A percentile compares a stretch with the other conserved stretches of the same genome.
phyloP scores from a whole-genome alignment of 37 sponge, comb jelly and placozoan species.

The Cliona cf. orientalis region DNA sequence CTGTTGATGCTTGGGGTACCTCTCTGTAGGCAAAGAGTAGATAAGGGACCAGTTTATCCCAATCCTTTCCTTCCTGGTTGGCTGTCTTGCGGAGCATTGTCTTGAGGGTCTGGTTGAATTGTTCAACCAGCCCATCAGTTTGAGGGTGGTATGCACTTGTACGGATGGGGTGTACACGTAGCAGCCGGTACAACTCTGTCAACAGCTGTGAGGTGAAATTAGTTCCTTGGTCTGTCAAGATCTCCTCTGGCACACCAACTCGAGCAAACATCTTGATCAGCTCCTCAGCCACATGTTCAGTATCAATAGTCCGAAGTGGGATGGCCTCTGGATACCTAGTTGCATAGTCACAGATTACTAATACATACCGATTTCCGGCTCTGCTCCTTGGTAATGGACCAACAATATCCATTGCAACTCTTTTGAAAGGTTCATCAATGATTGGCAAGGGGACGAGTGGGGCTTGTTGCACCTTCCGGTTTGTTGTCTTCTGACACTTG shows the following conservation, averaged over 20 bases:
- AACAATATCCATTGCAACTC: slow-evolving; percentile 74
- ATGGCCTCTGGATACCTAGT: slow-evolving; percentile 70
- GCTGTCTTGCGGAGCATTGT: slow-evolving; percentile 33
- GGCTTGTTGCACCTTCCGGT: slow-evolving; percentile 11
- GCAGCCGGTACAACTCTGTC: slow-evolving; percentile 35
- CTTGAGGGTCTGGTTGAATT: slow-evolving; percentile 55
- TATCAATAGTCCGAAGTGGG: slow-evolving; percentile 45
- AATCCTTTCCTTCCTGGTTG: slow-evolving; percentile 33
- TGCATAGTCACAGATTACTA: slow-evolving; percentile 67
- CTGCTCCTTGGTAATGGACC: slow-evolving; percentile 57
- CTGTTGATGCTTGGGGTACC: slow-evolving; percentile 53
- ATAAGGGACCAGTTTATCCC: slow-evolving; percentile 53
- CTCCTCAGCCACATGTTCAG: slow-evolving; percentile 53
- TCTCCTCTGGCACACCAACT: slow-evolving; percentile 61
- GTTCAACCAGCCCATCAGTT: slow-evolving; percentile 48
- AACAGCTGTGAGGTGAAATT: slow-evolving; percentile 52
- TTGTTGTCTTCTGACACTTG: slow-evolving; percentile 32
- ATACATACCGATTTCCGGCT: slow-evolving; percentile 41
- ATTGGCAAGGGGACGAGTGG: slow-evolving; percentile 69
- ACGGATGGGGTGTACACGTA: slow-evolving; percentile 14
- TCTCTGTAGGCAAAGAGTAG: slow-evolving; percentile 69
- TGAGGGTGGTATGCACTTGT: slow-evolving; percentile 56
- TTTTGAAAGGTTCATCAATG: slow-evolving; percentile 51
- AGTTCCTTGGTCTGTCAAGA: slow-evolving; percentile 63
- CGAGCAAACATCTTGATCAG: slow-evolving; percentile 45